Base-by-base conservation (phyloP, 2,113 vertebrate species). In the Beaufortia kweichowensis region DNA sequence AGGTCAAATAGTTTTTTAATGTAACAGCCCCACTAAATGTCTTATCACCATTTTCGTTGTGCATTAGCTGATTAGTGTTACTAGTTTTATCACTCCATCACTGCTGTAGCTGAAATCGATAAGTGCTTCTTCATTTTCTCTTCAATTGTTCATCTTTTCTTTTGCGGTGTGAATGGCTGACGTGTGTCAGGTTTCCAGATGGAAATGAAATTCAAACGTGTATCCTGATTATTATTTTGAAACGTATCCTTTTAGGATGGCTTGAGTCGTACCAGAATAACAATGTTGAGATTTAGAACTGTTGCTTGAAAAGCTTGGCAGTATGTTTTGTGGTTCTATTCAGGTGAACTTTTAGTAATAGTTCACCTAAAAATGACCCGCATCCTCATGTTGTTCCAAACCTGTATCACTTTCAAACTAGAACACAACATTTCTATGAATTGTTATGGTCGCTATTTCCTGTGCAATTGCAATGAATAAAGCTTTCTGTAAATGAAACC, bases 21-120 rank as follows among this genome's bases (percentile, higher is more conserved):
- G 14, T 17, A 46, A 46, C 43, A 17, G 76, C 72, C 69, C 60
- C 81, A 79, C 78, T 2, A 83, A 83, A 86, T 83, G 81, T 63
- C 64, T 69, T 50, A 59, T 80, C 0, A 81, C 55, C 5, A 6
- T 11, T 53, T 79, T 63, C 83, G 70, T 75, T 67, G 33, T 50
- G 6, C 33, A 31, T 72, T 57, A 73, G 41, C 62, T 23, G 23
- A 74, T 28, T 59, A 61, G 31, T 43, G 43, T 12, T 17, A n/a
- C 53, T 55, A 64, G 50, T 55, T 62, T 70, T 65, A 14, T 71
- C 73, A 41, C 9, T n/a, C 31, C 57, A 64, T 80, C 28, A 23
- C 39, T 39, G 41, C 28, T 67, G 10, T 21, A 59, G 15, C 21
- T 71, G 10, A 65, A 4, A 66, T 6, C 17, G 9, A 63, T 70